Evolutionary conservation across 2,888 invertebrate species (phyloP), one percentile per base, ranked within the genome.

Genomic region (Synanthedon vespiformis): DNA sequence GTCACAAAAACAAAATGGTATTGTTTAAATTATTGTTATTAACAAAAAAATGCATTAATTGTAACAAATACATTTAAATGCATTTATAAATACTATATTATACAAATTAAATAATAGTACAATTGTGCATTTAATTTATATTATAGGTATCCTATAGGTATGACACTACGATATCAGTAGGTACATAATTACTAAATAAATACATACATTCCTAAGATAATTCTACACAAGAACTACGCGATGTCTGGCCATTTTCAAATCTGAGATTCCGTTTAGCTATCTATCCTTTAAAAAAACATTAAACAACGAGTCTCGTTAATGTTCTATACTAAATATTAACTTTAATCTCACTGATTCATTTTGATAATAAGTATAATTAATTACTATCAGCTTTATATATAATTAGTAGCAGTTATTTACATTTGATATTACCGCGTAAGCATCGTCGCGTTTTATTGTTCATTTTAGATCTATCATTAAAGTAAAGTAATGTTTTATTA

Each of bases 271-370:
- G 34, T 34, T 34, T 34, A 6, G 34, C 34, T 34, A 34, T 8
- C 8, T 34, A 34, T 34, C 34, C 34, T 10, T 34, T 34, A 61
- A 70, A 72, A 16, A 72, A 75, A 70, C 74, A 77, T 78, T 78
- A 75, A 81, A 77, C 66, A 71, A 67, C 64, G 78, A 79, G 69
- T 48, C 56, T 62, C 64, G 61, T 65, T 58, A 67, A 64, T 62
- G 65, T 61, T 62, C 78, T 80, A 80, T 70, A 61, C 75, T 80
- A 77, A 67, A 73, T 76, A 67, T 80, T 79, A 80, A 81, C 68
- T 77, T 80, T 87, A 87, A 85, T 87, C 86, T 87, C 86, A 87
- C 86, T 85, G 79, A 77, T 77, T 80, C 10, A 5, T 22, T 67
- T 82, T 81, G 82, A 83, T 83, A 82, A 77, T 70, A 22, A 22